These are phyloP conservation scores for Palloptera scutellata DNA, from an alignment of 2,888 invertebrate genomes.

Conservation along the genomic window DNA sequence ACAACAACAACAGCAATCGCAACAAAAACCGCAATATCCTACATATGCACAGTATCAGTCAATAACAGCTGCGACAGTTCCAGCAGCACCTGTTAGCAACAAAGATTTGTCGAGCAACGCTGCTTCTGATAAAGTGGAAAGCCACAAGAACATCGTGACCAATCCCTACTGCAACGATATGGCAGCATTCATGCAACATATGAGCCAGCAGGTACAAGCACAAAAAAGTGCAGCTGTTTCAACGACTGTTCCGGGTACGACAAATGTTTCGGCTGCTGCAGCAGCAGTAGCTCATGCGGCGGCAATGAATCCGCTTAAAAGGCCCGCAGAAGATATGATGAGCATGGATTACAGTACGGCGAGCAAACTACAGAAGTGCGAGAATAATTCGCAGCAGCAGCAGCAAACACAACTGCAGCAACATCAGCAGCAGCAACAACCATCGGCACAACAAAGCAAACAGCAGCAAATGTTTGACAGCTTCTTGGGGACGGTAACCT, in stretches of 20 bases:
- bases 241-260: constrained; percentile 31
- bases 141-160: constrained; percentile 19
- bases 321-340: constrained; percentile 49
- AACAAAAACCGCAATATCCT: constrained; percentile 44
- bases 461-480: constrained; percentile 62
- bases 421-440: constrained; percentile 39
- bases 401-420: constrained; percentile 34
- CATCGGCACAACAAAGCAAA: constrained; percentile 48
- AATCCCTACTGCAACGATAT: constrained; percentile 49
- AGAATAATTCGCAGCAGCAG: constrained; percentile 37
- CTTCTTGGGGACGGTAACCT: constrained; percentile 60
- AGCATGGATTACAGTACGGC: constrained; percentile 52
- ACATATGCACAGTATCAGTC: constrained; percentile 57
- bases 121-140: constrained; percentile 21
- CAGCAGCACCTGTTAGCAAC: constrained; percentile 44
- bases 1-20: constrained; percentile 5
- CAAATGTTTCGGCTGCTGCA: constrained; percentile 14
- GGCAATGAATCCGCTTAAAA: constrained; percentile 50
- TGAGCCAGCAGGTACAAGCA: constrained; percentile 51
- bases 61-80: constrained; percentile 43
- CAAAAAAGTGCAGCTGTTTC: constrained; percentile 38
- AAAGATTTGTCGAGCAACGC: not conserved
- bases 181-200: constrained; percentile 57
- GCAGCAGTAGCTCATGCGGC: constrained; percentile 9
- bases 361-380: constrained; percentile 51